These are phyloP conservation scores for Seira sanloemensis DNA, from an alignment of 2,888 invertebrate species.

Conservation along the genomic window DNA sequence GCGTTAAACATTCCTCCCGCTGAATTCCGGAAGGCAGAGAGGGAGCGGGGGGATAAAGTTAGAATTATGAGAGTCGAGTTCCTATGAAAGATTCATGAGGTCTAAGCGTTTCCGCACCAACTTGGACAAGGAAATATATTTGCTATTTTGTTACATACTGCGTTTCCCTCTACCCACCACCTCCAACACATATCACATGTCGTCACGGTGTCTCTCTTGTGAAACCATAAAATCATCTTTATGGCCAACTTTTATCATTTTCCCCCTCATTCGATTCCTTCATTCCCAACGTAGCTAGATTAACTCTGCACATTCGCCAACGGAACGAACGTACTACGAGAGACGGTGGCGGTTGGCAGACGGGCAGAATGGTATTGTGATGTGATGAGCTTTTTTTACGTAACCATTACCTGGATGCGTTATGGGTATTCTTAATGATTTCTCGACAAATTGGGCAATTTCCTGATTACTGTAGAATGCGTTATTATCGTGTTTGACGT, in stretches of 20 bases:
- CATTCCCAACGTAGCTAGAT: background rate
- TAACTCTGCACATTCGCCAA: background rate
- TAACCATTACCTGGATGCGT: conserved; percentile 49
- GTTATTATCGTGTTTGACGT: conserved; percentile 30
- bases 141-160: background rate
- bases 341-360: background rate
- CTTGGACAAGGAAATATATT: background rate
- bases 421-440: conserved; percentile 54
- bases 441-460: conserved; percentile 58
- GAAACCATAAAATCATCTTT: conserved; percentile 55
- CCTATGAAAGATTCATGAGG: conserved; percentile 24
- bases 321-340: too few species aligned
- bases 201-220: conserved; percentile 53
- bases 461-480: conserved; percentile 52
- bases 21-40: background rate
- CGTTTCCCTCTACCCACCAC: background rate
- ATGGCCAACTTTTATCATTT: conserved; percentile 53
- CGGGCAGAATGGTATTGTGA: conserved; percentile 38
- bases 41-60: background rate
- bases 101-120: too few species aligned
- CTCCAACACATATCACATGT: conserved; percentile 40
- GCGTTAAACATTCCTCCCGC: background rate
- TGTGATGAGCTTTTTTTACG: conserved; percentile 31
- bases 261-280: conserved; percentile 5
- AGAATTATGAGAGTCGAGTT: conserved; percentile 16